Evolutionary conservation across 2,113 vertebrate species (phyloP).

Genomic region (Oplegnathus fasciatus): DNA sequence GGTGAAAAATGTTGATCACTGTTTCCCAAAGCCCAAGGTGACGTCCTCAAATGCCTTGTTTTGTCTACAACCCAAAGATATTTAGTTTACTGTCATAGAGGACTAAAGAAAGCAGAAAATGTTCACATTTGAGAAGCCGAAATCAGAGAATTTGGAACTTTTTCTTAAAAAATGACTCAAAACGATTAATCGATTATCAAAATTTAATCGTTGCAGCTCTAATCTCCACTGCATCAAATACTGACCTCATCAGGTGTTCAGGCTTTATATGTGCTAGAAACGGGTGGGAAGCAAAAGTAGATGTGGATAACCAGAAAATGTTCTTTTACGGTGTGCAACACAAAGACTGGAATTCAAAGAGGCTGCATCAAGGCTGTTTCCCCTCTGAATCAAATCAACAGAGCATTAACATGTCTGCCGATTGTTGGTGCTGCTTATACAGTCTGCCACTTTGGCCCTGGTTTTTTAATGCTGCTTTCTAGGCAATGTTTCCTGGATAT

Average conservation of each 20-base stretch:
- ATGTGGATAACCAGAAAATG: not conserved
- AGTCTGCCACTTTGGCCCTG: not conserved
- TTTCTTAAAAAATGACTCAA: no score
- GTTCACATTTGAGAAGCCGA: no score
- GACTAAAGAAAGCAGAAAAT: no score
- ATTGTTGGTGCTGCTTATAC: not conserved
- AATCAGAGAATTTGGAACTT: no score
- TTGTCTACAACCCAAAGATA: no score
- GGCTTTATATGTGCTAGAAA: slow-evolving; percentile 1
- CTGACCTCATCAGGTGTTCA: not conserved
- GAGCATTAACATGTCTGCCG: slow-evolving; percentile 10
- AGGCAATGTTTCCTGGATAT: slow-evolving; percentile 18
- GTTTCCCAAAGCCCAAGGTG: no score
- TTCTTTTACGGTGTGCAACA: not conserved
- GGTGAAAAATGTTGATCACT: no score
- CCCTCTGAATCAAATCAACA: not conserved
- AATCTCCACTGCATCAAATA: not conserved
- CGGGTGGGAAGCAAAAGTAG: not conserved
- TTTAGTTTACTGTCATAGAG: no score
- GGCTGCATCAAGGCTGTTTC: not conserved
- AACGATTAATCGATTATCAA: no score
- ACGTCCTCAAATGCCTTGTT: no score
- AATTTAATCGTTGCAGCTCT: no score
- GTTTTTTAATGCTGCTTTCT: slow-evolving; percentile 35
- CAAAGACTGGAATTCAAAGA: slow-evolving; percentile 8